phyloP scores from a whole-genome alignment of 1,140 invertebrate species.

The Anastrepha obliqua region DNA sequence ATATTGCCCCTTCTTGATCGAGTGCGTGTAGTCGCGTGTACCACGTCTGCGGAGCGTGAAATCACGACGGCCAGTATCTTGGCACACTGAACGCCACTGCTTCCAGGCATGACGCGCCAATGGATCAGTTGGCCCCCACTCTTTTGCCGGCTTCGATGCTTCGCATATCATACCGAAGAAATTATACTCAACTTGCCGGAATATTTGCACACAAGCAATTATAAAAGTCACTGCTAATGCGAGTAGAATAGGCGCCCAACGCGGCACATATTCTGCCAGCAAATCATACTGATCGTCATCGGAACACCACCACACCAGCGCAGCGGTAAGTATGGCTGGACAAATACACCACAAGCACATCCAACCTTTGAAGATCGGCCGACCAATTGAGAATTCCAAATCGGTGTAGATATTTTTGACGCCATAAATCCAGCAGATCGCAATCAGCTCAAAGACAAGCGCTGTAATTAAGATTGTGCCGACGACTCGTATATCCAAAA shows the following conservation, averaged over 20 bases:
- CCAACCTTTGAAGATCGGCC: constrained; percentile 72
- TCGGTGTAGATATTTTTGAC: constrained; percentile 73
- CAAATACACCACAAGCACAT: constrained; percentile 70
- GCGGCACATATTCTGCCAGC: constrained; percentile 66
- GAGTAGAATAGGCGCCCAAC: constrained; percentile 72
- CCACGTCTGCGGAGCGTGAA: constrained; percentile 78
- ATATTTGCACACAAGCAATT: constrained; percentile 71
- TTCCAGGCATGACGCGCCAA: constrained; percentile 73
- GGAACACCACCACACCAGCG: constrained; percentile 73
- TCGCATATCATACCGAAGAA: constrained; percentile 74
- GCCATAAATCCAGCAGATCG: constrained; percentile 72
- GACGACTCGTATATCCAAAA: constrained; percentile 70
- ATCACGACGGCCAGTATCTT: constrained; percentile 76
- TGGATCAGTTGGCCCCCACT: constrained; percentile 73
- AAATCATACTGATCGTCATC: constrained; percentile 70
- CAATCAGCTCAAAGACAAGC: constrained; percentile 71
- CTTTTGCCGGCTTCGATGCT: constrained; percentile 72
- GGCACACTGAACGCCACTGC: constrained; percentile 72
- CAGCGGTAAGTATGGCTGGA: constrained; percentile 68
- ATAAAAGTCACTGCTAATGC: constrained; percentile 67
- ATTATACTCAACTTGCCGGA: constrained; percentile 73
- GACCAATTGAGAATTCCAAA: constrained; percentile 72
- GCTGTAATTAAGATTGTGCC: constrained; percentile 70
- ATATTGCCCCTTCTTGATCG: constrained; percentile 74
- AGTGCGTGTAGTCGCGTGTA: constrained; percentile 79